These are phyloP conservation scores for Scomberomorus guttatus DNA, from an alignment of 2,797 vertebrate species.

Conservation along the genomic window DNA sequence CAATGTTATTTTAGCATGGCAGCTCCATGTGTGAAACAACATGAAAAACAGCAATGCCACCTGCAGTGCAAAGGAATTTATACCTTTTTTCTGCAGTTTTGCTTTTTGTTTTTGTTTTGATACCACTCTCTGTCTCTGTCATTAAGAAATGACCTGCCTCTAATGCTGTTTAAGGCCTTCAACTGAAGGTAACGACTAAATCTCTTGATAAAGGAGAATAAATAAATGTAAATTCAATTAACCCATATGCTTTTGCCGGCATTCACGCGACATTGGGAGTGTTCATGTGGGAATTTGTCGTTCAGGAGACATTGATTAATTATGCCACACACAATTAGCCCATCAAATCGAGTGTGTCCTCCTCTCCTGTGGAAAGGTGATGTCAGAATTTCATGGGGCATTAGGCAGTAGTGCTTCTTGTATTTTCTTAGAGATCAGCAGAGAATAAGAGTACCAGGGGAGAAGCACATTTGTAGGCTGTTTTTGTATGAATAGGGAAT, in stretches of 20 bases:
- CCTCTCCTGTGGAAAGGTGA: conserved; percentile 86
- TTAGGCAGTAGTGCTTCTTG: conserved; percentile 79
- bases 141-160: conserved; percentile 28
- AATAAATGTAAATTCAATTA: conserved; percentile 80
- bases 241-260: conserved; percentile 63
- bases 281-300: conserved; percentile 75
- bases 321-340: conserved; percentile 88
- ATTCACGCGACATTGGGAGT: conserved; percentile 70
- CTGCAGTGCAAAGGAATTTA: background rate
- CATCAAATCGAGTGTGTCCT: conserved; percentile 88
- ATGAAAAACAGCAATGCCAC: background rate
- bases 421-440: conserved; percentile 75
- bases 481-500: conserved; percentile 69
- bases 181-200: conserved; percentile 57
- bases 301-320: conserved; percentile 88
- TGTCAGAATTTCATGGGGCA: conserved; percentile 85
- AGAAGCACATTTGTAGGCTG: conserved; percentile 55
- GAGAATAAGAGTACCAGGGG: conserved; percentile 58
- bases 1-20: conserved; percentile 48
- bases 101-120: background rate
- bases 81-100: background rate
- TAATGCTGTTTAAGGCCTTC: conserved; percentile 20
- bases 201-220: conserved; percentile 71
- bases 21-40: conserved; percentile 42
- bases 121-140: background rate